A percentile compares a stretch with the other conserved stretches of the same genome.
Conservation (phyloP, 2,888 invertebrate genomes). For the Noctua comes region DNA sequence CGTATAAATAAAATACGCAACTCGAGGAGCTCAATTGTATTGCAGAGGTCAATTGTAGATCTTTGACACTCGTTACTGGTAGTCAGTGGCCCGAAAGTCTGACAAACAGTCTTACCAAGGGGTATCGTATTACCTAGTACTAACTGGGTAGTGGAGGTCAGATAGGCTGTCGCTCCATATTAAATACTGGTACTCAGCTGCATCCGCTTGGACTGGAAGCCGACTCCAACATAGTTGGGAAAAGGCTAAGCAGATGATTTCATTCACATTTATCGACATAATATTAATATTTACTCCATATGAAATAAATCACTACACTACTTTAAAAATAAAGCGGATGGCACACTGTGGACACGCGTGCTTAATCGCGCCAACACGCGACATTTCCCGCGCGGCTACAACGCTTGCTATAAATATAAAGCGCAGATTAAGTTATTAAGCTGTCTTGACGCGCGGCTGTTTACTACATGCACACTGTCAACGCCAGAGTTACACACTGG, state of each 20-base stretch:
- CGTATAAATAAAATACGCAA: neutral
- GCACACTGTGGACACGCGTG: conserved; percentile 40
- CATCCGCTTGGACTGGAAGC: no score
- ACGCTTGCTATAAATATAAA: conserved; percentile 60
- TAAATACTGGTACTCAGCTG: no score
- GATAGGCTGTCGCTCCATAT: no score
- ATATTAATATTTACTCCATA: conserved; percentile 12
- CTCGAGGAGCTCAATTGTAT: no score
- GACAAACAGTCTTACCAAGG: no score
- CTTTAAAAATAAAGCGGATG: conserved; percentile 28
- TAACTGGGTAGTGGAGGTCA: no score
- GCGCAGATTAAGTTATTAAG: conserved; percentile 69
- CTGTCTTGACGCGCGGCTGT: conserved; percentile 63
- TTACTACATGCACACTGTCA: conserved; percentile 48
- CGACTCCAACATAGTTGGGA: no score
- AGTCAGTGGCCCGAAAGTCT: no score
- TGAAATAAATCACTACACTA: conserved; percentile 20
- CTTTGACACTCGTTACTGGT: no score
- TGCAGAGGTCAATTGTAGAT: no score
- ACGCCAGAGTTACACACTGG: conserved; percentile 32
- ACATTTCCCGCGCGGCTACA: conserved; percentile 39
- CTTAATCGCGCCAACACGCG: conserved; percentile 47
- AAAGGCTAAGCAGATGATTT: no score
- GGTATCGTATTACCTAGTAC: no score
- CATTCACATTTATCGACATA: neutral